Base-by-base conservation (phyloP, 2,888 invertebrate species). In the Microplitis deprimator region DNA sequence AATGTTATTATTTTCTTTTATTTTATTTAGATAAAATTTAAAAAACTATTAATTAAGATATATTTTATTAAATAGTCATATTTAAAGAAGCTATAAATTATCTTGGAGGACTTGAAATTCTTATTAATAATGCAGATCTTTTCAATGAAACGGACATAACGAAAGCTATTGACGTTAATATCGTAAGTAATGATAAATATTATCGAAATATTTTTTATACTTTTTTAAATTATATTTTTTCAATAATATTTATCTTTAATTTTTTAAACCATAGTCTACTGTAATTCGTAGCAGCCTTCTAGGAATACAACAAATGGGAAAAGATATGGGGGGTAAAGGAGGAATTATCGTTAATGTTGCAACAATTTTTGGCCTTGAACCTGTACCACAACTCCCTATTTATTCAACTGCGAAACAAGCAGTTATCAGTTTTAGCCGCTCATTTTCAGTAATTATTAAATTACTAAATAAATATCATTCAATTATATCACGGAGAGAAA, bases 331-430 rank as follows among this genome's bases (percentile, higher is more conserved):
- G 5, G 91, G 91, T 0, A 83, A 85, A 60, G 94, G 94, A 8
- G 94, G 94, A 0, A 91, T 92, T 0, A 91, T 94, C 68, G 90
- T 94, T n/a, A 94, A 95, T 85, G 89, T 94, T 29, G 91, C 93
- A 0, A 93, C 94, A 0, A 91, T 92, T 29, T 91, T 92, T 77
- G 94, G 93, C 0, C 90, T 91, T 67, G 89, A 90, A 82, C 87
- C 91, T 0, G 89, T 91, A 61, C 91, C 91, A 39, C 91, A 90
- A 40, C 84, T 91, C 16, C 93, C 93, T 0, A 87, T 92, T n/a
- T 93, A 93, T 84, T 91, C 92, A 38, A 92, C 92, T 0, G 92
- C 93, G 0, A 93, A 93, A 85, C 88, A 89, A 80, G 90, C 88
- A 0, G 87, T 90, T 16, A 84, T 90, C 68, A 88, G 89, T 50